A percentile compares a stretch with the other conserved stretches of the same genome.
Evolutionary conservation across 2,888 invertebrate genomes (phyloP).

Genomic region (Odontothrips loti): DNA sequence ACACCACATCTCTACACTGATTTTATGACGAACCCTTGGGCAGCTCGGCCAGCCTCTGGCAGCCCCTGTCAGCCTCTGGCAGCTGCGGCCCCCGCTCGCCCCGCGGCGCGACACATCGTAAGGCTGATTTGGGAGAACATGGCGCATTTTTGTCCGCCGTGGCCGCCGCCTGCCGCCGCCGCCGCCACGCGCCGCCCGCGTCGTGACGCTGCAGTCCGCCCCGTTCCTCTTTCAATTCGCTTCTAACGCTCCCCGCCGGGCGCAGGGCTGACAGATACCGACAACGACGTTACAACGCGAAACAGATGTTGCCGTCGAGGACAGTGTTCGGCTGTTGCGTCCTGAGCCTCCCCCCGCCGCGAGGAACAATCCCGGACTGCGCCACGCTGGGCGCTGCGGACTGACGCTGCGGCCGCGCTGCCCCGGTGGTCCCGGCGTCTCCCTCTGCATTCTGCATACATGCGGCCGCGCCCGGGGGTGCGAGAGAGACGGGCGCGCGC

Average conservation of each 20-base stretch:
- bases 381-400: not conserved
- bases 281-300: not conserved
- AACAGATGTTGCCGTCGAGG: constrained; percentile 13
- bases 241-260: not conserved
- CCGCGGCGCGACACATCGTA: no score
- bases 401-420: not conserved
- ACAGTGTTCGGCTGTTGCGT: not conserved
- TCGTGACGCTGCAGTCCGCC: no score
- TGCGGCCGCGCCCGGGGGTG: not conserved
- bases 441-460: not conserved
- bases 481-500: not conserved
- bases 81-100: no score
- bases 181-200: no score
- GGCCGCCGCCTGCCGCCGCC: no score
- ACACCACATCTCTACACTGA: no score
- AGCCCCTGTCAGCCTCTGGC: no score
- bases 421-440: not conserved
- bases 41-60: no score
- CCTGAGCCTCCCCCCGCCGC: not conserved
- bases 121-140: no score
- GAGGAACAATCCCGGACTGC: not conserved
- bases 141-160: no score
- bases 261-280: not conserved
- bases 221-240: not conserved
- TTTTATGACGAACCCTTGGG: no score